These are phyloP conservation scores for Candoia aspera DNA, from an alignment of 2,113 vertebrate species.

Conservation along the genomic window DNA sequence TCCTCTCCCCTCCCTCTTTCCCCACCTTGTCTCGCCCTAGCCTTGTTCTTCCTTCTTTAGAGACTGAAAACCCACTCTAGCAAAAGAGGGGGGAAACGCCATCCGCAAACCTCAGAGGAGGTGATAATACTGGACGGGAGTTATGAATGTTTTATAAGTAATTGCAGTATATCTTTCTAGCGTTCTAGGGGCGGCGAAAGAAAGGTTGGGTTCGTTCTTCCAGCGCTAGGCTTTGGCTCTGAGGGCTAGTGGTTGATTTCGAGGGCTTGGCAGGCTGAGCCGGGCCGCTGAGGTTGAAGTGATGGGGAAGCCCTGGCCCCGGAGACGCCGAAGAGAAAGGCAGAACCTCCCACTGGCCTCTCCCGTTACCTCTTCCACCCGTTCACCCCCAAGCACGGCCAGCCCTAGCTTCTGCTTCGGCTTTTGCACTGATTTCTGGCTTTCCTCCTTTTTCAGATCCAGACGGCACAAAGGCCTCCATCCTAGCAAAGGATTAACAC, in stretches of 20 bases:
- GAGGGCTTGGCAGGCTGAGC: slow-evolving; percentile 4
- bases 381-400: too few species aligned
- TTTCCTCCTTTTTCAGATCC: too few species aligned
- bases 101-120: slow-evolving; percentile 65
- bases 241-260: neutral
- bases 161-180: slow-evolving; percentile 73
- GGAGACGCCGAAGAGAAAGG: neutral
- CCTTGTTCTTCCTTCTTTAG: neutral
- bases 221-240: neutral
- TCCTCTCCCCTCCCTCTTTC: neutral
- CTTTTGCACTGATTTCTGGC: neutral
- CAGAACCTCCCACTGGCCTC: neutral
- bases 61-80: slow-evolving; percentile 48
- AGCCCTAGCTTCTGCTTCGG: neutral
- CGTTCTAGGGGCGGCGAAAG: slow-evolving; percentile 30
- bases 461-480: neutral
- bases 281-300: too few species aligned
- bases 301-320: neutral
- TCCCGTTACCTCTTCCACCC: neutral
- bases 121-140: slow-evolving; percentile 49
- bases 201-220: slow-evolving; percentile 22
- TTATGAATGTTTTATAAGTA: slow-evolving; percentile 75
- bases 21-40: neutral
- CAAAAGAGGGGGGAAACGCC: slow-evolving; percentile 5
- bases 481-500: neutral